phyloP scores from a whole-genome alignment of 2,797 vertebrate species.

The Notamacropus eugenii region DNA sequence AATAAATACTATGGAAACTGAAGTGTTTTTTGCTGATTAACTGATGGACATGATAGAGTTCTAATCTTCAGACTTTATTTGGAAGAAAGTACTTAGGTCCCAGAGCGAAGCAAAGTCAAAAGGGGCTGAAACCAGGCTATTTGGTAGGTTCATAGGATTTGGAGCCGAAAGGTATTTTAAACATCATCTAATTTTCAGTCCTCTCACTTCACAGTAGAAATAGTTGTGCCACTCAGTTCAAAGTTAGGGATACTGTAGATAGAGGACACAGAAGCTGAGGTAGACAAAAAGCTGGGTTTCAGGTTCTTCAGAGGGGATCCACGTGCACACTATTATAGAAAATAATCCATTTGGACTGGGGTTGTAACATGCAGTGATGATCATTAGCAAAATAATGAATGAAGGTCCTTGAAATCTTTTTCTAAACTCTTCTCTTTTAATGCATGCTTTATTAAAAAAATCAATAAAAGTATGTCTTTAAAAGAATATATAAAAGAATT shows the following conservation, averaged over 20 bases:
- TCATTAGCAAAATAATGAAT: not conserved
- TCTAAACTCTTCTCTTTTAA: not conserved
- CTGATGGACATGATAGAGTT: not conserved
- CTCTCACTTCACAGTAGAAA: not conserved
- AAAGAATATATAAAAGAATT: not conserved
- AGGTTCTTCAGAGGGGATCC: too few species aligned
- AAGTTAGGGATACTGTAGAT: not conserved
- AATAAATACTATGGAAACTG: not conserved
- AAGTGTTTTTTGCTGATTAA: not conserved
- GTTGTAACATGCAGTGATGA: not conserved
- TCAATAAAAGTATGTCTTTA: not conserved
- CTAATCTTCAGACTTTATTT: not conserved
- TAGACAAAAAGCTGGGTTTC: not conserved
- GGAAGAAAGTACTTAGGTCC: not conserved
- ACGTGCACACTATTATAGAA: not conserved
- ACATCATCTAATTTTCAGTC: not conserved
- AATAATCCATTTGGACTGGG: not conserved
- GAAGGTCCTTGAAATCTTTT: not conserved
- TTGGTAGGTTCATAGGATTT: not conserved
- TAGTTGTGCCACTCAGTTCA: not conserved
- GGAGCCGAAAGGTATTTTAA: not conserved
- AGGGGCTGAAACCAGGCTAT: not conserved
- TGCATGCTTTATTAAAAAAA: not conserved
- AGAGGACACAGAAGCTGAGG: not conserved
- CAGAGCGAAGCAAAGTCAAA: not conserved